Evolutionary conservation across 2,888 invertebrate genomes (phyloP).

Genomic region (Leptothorax acervorum): DNA sequence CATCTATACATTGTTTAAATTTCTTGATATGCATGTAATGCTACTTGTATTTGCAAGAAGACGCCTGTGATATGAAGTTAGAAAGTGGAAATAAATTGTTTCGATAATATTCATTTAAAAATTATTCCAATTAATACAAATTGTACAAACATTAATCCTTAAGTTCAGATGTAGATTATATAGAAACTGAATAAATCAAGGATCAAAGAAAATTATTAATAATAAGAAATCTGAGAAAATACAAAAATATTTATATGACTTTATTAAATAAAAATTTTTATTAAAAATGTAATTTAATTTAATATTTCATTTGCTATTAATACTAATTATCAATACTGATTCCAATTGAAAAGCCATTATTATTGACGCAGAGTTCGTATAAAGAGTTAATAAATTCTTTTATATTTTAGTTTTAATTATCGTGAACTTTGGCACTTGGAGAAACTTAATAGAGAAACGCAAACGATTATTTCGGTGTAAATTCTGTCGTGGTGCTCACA

Average conservation of each 20-base stretch:
- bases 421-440: neutral
- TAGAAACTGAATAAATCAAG: neutral
- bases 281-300: slow-evolving; percentile 12
- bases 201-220: neutral
- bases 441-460: slow-evolving; percentile 25
- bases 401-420: slow-evolving; percentile 16
- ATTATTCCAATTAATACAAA: neutral
- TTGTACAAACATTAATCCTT: neutral
- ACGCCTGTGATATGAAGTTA: neutral
- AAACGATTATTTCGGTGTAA: slow-evolving; percentile 58
- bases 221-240: neutral
- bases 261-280: neutral
- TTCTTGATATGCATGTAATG: neutral
- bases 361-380: neutral
- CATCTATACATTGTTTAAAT: slow-evolving; percentile 1
- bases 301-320: slow-evolving; percentile 1
- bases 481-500: slow-evolving; percentile 31
- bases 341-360: neutral
- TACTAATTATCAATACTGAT: neutral
- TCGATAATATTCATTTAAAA: neutral
- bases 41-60: neutral
- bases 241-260: neutral
- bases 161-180: neutral
- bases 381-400: slow-evolving; percentile 2
- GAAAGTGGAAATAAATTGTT: neutral